These are phyloP conservation scores for Eptatretus atami DNA, from an alignment of 2,797 vertebrate genomes.

Conservation along the genomic window DNA sequence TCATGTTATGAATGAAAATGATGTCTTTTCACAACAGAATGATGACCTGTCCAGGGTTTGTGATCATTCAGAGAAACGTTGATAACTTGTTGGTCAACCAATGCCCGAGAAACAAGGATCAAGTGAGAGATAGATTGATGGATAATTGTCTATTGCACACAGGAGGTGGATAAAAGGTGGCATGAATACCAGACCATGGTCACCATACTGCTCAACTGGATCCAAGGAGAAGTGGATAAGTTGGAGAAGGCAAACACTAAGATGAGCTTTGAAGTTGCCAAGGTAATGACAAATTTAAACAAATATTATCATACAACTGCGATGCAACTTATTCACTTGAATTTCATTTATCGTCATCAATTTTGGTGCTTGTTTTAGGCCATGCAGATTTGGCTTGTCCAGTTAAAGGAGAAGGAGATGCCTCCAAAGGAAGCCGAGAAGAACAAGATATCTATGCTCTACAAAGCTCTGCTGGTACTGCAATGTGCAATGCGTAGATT, in stretches of 20 bases:
- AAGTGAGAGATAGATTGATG: too few species aligned
- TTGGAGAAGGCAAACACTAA: neutral
- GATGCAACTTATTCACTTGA: neutral
- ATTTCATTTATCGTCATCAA: neutral
- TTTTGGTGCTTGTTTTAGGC: slow-evolving; percentile 1
- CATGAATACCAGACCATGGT: slow-evolving; percentile 4
- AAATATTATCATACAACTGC: neutral
- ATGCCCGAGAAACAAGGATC: too few species aligned
- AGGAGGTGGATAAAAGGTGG: slow-evolving; percentile 2
- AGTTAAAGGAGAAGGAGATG: slow-evolving; percentile 1
- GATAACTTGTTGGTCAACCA: too few species aligned
- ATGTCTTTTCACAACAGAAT: too few species aligned
- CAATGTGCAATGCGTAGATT: neutral
- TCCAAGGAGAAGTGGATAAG: neutral
- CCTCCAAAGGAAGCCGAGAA: neutral
- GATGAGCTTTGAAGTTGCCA: neutral
- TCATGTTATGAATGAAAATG: too few species aligned
- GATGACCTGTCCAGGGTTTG: too few species aligned
- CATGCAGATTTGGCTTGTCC: slow-evolving; percentile 2
- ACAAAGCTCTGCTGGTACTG: slow-evolving; percentile 2
- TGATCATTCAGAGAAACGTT: too few species aligned
- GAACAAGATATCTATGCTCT: neutral
- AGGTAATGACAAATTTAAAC: neutral
- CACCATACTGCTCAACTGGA: slow-evolving; percentile 5
- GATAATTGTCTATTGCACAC: neutral